Evolutionary conservation across 2,888 invertebrate genomes (phyloP).

Genomic region (Penaeus monodon): DNA sequence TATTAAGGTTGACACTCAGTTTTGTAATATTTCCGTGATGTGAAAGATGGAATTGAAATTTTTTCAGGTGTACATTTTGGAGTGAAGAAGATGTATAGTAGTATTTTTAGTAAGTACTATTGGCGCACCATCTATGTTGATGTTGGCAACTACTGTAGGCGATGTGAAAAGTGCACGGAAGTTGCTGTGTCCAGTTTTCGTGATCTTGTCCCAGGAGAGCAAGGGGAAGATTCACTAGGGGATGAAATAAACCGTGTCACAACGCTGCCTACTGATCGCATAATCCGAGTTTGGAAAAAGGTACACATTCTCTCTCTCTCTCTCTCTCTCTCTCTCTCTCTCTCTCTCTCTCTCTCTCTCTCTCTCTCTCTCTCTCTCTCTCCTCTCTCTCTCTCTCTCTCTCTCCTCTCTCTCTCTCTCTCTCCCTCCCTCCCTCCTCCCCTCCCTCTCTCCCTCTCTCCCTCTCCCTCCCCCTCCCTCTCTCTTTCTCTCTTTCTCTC

Average conservation of each 20-base stretch:
- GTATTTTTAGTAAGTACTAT: slow-evolving; percentile 66
- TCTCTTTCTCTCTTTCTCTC: not conserved
- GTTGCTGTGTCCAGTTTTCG: slow-evolving; percentile 32
- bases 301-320: slow-evolving; percentile 11
- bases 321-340: not conserved
- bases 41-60: not conserved
- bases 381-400: not conserved
- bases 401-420: not conserved
- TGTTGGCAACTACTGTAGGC: slow-evolving; percentile 66
- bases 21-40: no score
- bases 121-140: slow-evolving; percentile 67
- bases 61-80: slow-evolving; percentile 67
- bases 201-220: slow-evolving; percentile 10
- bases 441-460: no score
- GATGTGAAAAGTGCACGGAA: slow-evolving; percentile 66
- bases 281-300: slow-evolving; percentile 66
- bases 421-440: no score
- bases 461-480: not conserved
- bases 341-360: not conserved
- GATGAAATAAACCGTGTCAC: slow-evolving; percentile 35
- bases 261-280: slow-evolving; percentile 58
- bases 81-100: slow-evolving; percentile 66
- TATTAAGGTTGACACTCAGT: no score
- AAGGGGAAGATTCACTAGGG: slow-evolving; percentile 17
- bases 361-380: not conserved